Base-by-base conservation (phyloP, 2,113 vertebrate species). In the Hippocampus abdominalis region DNA sequence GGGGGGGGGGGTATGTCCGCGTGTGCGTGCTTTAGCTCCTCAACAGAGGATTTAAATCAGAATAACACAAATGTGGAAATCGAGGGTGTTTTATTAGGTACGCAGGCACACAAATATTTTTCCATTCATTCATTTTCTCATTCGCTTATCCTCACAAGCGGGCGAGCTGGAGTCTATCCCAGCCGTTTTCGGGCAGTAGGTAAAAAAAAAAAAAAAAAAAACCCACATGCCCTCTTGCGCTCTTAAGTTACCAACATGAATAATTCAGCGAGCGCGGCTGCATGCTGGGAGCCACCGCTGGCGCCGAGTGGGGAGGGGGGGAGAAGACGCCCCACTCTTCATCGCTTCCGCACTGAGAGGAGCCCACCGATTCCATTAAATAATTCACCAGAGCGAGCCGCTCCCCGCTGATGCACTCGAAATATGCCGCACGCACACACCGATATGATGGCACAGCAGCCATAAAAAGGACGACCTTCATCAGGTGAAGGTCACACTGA, bases 301-400 rank as follows among this genome's bases (percentile, higher is more conserved):
- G 84, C 64, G 57, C 70, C 27, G 62, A 66, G n/a, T n/a, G n/a
- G n/a, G 79, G 12, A 12, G 2, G 53, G 29, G 76, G 79, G 81
- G 69, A 69, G 70, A 1, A 25, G 46, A 76, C 70, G 73, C 57
- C 68, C 69, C 66, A 71, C 76, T 85, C 86, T 83, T 83, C 74
- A 81, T 67, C 73, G 60, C 70, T 72, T 78, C 65, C 3, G 36
- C 76, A 56, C 57, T 3, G 68, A 80, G 79, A 82, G 75, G 68
- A 80, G 77, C 74, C 69, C 65, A 72, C 79, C 72, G 66, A 77
- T 71, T 32, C 70, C 89, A 79, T 89, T 89, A 77, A 89, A 90
- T 89, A 48, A 90, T 57, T 70, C 73, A 64, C 6, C 23, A 27
- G 23, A 54, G 57, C 51, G 7, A 18, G 18, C 51, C 2, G 8